phyloP scores from a whole-genome alignment of 2,797 vertebrate genomes.

The Harpagifer antarcticus region DNA sequence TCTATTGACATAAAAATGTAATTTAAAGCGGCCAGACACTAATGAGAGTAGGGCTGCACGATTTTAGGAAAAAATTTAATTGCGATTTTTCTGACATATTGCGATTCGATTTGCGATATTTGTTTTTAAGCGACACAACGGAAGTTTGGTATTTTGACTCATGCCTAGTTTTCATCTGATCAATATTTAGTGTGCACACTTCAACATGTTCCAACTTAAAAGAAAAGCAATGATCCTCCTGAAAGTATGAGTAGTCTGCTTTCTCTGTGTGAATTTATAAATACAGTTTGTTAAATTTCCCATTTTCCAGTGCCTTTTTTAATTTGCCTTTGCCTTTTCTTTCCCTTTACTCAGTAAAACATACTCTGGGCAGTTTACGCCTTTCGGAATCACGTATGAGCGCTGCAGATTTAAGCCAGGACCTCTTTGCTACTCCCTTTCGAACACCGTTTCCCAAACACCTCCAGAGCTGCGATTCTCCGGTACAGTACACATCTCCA shows the following conservation, averaged over 20 bases:
- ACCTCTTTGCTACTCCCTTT: constrained; percentile 71
- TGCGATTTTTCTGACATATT: no score
- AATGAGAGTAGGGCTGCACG: constrained; percentile 26
- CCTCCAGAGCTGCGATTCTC: constrained; percentile 25
- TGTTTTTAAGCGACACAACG: no score
- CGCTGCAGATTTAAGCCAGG: constrained; percentile 60
- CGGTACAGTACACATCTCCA: constrained; percentile 44
- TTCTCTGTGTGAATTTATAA: not conserved
- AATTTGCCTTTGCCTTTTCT: not conserved
- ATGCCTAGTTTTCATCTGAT: constrained; percentile 6
- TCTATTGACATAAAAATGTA: no score
- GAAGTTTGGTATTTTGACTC: not conserved
- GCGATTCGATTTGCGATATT: no score
- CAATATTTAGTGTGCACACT: not conserved
- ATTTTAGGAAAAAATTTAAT: no score
- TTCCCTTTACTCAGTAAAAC: constrained; percentile 40
- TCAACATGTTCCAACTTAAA: not conserved
- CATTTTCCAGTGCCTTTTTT: not conserved
- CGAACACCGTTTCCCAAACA: constrained; percentile 39
- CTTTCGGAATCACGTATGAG: not conserved
- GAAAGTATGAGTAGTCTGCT: not conserved
- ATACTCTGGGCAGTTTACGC: constrained; percentile 56
- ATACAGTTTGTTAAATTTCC: not conserved
- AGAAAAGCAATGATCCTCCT: not conserved
- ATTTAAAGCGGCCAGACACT: constrained; percentile 16